Base-by-base conservation (phyloP, 1,140 invertebrate genomes). In the Anoplophora glabripennis region DNA sequence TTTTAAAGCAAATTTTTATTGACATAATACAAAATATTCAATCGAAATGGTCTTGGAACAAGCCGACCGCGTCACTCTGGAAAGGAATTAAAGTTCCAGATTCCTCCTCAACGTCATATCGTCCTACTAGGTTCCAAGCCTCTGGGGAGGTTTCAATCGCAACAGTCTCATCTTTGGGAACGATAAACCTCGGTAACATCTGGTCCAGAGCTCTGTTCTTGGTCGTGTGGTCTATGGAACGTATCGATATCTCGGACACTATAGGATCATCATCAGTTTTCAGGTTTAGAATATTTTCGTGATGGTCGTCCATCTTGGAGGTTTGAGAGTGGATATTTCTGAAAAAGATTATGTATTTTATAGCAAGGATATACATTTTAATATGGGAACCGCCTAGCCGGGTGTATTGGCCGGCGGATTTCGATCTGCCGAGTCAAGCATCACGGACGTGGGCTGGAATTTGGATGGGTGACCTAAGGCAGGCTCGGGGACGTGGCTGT, bases 41-140 rank as follows among this genome's bases (percentile, higher is more conserved):
- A 59, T 66, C 59, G 53, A 72, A 72, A 65, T 71, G 69, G 55
- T 69, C 68, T 59, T 66, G 51, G 52, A 72, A 72, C 18, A 73
- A 64, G 41, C 64, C 60, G 5, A 72, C 70, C 28, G 61, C 64
- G 34, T 69, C 72, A 56, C 61, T 69, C 21, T 71, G 58, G 53
- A 75, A 77, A 7, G 76, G 71, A 41, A 76, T 72, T 17, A 77
- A 66, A 11, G 68, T 64, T 37, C 72, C 75, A 34, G 74, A 72
- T 61, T 74, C 72, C 57, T 75, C 74, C 45, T 75, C 75, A 7
- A 76, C 75, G 49, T 72, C 75, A 53, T 75, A 76, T 57, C 68
- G 71, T n/a, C 70, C 74, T 37, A 74, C 72, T 37, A 75, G 65
- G 59, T 64, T 73, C 74, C 74, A 75, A 7, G 67, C 53, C 40